Conservation (phyloP, 2,797 vertebrate species). For the Vultur gryphus region DNA sequence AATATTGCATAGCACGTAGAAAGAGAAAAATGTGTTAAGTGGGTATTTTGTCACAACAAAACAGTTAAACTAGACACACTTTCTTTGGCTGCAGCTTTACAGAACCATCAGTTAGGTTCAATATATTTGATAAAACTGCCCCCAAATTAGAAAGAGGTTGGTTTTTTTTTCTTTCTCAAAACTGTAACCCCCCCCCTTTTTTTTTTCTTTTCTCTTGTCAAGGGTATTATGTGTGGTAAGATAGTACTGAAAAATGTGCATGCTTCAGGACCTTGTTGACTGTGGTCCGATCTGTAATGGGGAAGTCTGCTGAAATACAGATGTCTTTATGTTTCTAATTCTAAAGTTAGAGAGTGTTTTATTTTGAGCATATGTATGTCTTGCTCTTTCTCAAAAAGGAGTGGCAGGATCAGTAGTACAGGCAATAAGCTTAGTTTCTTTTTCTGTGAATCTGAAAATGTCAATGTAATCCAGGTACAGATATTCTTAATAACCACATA, state of each 20-base stretch:
- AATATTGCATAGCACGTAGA: not conserved
- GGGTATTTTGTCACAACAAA: constrained; percentile 26
- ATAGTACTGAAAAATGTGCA: not conserved
- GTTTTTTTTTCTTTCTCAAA: not conserved
- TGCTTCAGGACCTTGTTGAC: not conserved
- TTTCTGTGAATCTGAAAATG: not conserved
- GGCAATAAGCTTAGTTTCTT: not conserved
- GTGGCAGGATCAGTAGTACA: not conserved
- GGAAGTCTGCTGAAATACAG: not conserved
- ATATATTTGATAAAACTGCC: not conserved
- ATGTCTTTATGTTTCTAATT: not conserved
- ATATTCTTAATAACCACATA: not conserved
- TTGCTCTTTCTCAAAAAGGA: not conserved
- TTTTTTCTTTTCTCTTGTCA: fast-evolving
- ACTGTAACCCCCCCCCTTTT: not conserved
- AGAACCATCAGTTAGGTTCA: not conserved
- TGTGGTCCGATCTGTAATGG: not conserved
- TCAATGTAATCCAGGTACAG: not conserved
- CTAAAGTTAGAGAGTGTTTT: not conserved
- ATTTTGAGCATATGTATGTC: not conserved
- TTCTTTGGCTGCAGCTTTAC: not conserved
- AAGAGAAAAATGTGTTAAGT: constrained; percentile 26
- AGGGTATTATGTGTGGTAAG: not conserved
- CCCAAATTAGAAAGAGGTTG: not conserved
- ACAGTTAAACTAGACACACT: not conserved